Evolutionary conservation across 2,113 vertebrate genomes (phyloP).

Genomic region (Nothoprocta perdicaria): DNA sequence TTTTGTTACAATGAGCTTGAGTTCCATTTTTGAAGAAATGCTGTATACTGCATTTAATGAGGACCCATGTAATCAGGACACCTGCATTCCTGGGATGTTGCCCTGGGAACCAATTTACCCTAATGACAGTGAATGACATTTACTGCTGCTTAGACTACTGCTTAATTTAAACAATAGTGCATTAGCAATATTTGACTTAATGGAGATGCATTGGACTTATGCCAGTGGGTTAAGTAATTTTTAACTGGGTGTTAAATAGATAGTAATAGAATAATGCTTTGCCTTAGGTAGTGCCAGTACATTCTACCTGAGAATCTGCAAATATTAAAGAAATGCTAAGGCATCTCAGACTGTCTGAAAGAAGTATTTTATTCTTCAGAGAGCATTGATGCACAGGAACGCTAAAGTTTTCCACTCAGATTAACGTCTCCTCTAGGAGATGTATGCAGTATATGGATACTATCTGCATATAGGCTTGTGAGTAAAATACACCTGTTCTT

Average conservation of each 20-base stretch:
- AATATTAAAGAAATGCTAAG: neutral
- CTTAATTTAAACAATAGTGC: slow-evolving; percentile 72
- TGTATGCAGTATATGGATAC: neutral
- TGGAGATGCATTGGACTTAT: slow-evolving; percentile 49
- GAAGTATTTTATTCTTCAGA: neutral
- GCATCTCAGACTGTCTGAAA: neutral
- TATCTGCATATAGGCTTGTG: neutral
- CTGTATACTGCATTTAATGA: slow-evolving; percentile 44
- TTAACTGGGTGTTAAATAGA: slow-evolving; percentile 72
- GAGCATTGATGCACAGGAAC: neutral
- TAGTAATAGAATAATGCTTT: slow-evolving; percentile 65
- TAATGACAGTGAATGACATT: slow-evolving; percentile 73
- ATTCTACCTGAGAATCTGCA: slow-evolving; percentile 29
- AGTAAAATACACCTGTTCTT: neutral
- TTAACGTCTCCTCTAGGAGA: neutral
- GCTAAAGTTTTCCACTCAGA: neutral
- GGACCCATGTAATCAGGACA: slow-evolving; percentile 59
- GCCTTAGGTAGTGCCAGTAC: slow-evolving; percentile 9
- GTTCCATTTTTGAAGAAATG: slow-evolving; percentile 26
- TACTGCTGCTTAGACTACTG: slow-evolving; percentile 59
- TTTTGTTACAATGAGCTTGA: slow-evolving; percentile 7
- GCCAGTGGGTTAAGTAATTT: slow-evolving; percentile 70
- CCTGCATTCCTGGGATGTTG: slow-evolving; percentile 53
- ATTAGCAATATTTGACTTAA: slow-evolving; percentile 61
- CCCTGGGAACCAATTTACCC: slow-evolving; percentile 74